These are phyloP conservation scores for Edolisoma coerulescens DNA, from an alignment of 2,113 vertebrate species.

Conservation along the genomic window DNA sequence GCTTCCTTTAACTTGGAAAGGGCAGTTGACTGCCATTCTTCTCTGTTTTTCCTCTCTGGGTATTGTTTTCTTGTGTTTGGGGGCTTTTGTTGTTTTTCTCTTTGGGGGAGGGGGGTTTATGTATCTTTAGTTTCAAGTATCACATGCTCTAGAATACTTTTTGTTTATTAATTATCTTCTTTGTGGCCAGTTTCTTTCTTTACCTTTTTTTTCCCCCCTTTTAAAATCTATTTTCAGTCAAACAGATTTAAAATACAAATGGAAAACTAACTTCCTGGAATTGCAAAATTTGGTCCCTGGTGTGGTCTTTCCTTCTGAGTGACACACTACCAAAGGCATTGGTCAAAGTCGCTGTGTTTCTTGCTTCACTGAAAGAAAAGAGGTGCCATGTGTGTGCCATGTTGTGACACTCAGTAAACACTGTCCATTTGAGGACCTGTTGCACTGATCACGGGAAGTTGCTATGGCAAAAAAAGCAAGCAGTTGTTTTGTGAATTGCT, in stretches of 20 bases:
- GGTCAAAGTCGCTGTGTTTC: not conserved
- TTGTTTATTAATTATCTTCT: not conserved
- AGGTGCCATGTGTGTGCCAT: not conserved
- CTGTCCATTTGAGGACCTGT: not conserved
- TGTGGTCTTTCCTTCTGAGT: not conserved
- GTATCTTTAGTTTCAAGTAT: not conserved
- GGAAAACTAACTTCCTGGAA: not conserved
- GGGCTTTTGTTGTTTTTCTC: not conserved
- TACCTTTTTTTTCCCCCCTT: not conserved
- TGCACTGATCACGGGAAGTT: not conserved
- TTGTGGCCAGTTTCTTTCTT: not conserved
- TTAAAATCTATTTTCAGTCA: not conserved
- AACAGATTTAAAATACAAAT: not conserved
- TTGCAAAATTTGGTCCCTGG: not conserved
- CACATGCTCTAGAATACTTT: not conserved
- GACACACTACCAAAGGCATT: not conserved
- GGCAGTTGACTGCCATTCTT: not conserved
- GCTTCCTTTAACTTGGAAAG: not conserved
- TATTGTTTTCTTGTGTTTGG: not conserved
- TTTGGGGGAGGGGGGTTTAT: not conserved
- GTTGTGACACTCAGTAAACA: not conserved
- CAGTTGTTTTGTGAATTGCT: slow-evolving; percentile 4
- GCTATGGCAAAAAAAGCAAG: slow-evolving; percentile 8
- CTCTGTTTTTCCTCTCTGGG: not conserved
- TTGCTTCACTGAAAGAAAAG: not conserved